Evolutionary conservation across 1,140 invertebrate genomes (phyloP).

Genomic region (Hyles euphorbiae): DNA sequence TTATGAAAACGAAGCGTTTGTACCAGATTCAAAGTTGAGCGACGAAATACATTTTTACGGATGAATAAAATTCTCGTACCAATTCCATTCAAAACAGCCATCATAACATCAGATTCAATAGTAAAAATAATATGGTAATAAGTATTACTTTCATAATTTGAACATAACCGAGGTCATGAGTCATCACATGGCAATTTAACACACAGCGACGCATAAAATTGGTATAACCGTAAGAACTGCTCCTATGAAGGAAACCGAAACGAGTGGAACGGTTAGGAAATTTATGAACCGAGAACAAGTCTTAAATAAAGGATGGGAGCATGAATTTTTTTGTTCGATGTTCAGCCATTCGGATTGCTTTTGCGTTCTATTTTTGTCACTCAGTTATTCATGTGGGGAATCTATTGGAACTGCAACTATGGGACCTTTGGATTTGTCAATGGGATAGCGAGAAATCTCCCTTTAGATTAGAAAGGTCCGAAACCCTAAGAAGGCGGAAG

Average conservation of each 20-base stretch:
- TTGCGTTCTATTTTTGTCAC: no score
- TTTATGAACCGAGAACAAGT: conserved; percentile 29
- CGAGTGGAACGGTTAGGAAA: conserved; percentile 24
- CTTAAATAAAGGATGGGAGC: conserved; percentile 28
- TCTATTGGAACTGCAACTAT: neutral
- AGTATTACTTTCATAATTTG: conserved; percentile 2
- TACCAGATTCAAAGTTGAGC: no score
- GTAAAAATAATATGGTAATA: neutral
- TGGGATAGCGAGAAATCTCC: no score
- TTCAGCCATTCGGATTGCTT: conserved; percentile 6
- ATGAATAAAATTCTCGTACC: no score
- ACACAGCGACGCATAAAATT: conserved; percentile 33
- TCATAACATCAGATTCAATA: no score
- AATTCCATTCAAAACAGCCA: no score
- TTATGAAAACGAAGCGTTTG: no score
- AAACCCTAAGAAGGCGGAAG: no score
- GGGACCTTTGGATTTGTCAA: no score
- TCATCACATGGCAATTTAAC: conserved; percentile 20
- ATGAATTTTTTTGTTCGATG: conserved; percentile 22
- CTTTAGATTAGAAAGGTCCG: no score
- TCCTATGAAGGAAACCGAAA: conserved; percentile 17
- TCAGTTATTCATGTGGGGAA: no score
- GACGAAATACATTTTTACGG: no score
- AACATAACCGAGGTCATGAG: conserved; percentile 8
- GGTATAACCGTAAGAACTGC: conserved; percentile 10